phyloP scores from a whole-genome alignment of 92 coral and sea anemone genomes.

The Desmophyllum pertusum region DNA sequence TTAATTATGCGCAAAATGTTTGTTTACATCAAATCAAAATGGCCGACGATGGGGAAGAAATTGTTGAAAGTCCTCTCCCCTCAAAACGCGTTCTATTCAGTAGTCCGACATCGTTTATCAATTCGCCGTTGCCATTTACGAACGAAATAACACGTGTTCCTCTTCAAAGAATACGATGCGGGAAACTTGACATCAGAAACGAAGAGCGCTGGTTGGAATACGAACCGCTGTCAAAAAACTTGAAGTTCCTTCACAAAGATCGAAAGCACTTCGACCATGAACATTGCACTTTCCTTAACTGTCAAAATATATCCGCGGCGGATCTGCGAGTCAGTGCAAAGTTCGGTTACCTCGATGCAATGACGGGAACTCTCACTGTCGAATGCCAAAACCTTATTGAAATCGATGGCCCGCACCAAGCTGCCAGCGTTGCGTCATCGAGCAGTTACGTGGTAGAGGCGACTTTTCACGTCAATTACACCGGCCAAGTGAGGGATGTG shows the following conservation, averaged over 20 bases:
- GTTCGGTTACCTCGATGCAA: conserved; percentile 91
- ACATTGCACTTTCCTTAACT: conserved; percentile 59
- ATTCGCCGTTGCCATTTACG: conserved; percentile 21
- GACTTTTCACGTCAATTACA: conserved; percentile 91
- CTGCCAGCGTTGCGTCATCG: conserved; percentile 15
- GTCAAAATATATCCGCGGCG: conserved; percentile 81
- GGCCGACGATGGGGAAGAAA: conserved; percentile 59
- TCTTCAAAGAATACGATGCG: conserved; percentile 82
- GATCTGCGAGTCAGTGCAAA: conserved; percentile 89
- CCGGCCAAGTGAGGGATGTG: conserved; percentile 89
- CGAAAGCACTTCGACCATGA: conserved; percentile 77
- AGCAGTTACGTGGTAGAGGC: conserved; percentile 66
- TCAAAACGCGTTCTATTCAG: conserved; percentile 1
- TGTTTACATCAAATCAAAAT: conserved; percentile 70
- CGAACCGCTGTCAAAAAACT: conserved; percentile 58
- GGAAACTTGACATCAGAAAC: conserved; percentile 67
- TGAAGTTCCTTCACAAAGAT: conserved; percentile 68
- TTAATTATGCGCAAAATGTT: conserved; percentile 39
- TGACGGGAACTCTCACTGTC: conserved; percentile 82
- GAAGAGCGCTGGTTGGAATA: conserved; percentile 88
- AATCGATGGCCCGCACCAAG: conserved; percentile 27
- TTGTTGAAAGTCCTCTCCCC: background rate
- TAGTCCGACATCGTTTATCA: conserved; percentile 12
- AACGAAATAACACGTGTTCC: conserved; percentile 58
- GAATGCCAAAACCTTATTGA: conserved; percentile 74